These are phyloP conservation scores for Neotoxoptera formosana DNA, from an alignment of 1,140 invertebrate genomes.

Conservation along the genomic window DNA sequence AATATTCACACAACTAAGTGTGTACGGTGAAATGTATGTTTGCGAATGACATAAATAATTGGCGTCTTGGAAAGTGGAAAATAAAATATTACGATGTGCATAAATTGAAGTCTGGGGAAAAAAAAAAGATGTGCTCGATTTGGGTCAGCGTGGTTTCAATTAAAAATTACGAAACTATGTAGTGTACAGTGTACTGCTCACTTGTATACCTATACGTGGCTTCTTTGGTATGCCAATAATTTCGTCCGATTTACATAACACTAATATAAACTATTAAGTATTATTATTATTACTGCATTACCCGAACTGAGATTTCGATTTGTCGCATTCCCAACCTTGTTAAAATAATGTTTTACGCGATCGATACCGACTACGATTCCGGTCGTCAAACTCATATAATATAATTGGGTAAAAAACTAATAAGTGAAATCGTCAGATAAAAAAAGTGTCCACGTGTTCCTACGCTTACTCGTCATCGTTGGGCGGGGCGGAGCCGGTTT, in stretches of 20 bases:
- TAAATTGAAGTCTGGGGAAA: neutral
- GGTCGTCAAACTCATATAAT: neutral
- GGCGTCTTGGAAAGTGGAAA: neutral
- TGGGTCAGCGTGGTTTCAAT: constrained; percentile 3
- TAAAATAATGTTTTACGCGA: neutral
- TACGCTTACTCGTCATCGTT: neutral
- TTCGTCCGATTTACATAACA: neutral
- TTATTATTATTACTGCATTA: neutral
- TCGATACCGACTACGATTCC: neutral
- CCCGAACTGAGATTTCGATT: neutral
- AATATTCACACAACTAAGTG: neutral
- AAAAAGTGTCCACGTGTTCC: neutral
- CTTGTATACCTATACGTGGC: neutral
- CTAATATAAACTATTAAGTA: neutral
- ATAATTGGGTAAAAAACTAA: neutral
- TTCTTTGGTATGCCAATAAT: neutral
- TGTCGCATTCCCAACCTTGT: neutral
- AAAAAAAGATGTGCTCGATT: neutral
- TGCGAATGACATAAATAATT: constrained; percentile 8
- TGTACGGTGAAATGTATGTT: neutral
- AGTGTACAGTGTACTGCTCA: neutral
- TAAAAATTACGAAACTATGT: neutral
- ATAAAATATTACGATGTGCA: neutral
- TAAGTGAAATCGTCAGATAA: neutral
- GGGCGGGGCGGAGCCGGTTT: neutral